Evolutionary conservation across 2,797 vertebrate species (phyloP).

Genomic region (Alcedo atthis): DNA sequence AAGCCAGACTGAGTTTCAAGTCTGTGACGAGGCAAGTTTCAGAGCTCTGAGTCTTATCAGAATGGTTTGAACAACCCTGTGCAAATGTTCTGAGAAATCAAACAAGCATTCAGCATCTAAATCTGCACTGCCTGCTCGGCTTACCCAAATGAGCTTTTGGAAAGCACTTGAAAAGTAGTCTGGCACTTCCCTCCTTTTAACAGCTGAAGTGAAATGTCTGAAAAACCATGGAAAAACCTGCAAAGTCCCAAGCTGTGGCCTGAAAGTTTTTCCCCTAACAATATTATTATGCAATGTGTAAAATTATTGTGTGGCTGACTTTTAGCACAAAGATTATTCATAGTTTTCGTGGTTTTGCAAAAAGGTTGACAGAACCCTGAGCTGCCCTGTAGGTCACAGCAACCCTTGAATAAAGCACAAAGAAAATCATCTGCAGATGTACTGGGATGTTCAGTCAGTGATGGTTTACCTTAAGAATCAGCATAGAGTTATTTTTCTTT

Average conservation of each 20-base stretch:
- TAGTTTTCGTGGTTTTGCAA: too few relatives aligned
- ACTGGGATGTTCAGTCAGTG: too few relatives aligned
- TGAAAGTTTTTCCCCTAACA: not conserved
- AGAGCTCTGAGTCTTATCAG: not conserved
- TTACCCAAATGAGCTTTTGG: conserved; percentile 56
- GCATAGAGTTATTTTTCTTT: too few relatives aligned
- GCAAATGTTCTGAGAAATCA: conserved; percentile 60
- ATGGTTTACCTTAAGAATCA: too few relatives aligned
- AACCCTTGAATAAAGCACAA: too few relatives aligned
- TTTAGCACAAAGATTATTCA: too few relatives aligned
- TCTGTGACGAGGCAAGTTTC: conserved; percentile 3
- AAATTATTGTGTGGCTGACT: too few relatives aligned
- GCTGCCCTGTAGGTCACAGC: too few relatives aligned
- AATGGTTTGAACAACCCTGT: not conserved
- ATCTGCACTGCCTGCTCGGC: not conserved
- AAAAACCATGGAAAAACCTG: not conserved
- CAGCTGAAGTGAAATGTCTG: conserved; percentile 40
- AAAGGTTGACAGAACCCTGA: too few relatives aligned
- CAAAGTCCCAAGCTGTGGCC: not conserved
- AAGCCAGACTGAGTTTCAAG: not conserved
- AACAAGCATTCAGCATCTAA: conserved; percentile 6
- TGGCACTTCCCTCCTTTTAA: conserved; percentile 52
- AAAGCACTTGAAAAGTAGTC: conserved; percentile 58
- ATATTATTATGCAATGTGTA: too few relatives aligned
- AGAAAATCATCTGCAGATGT: too few relatives aligned